Conservation (phyloP, 2,113 vertebrate genomes). For the Thymallus thymallus region DNA sequence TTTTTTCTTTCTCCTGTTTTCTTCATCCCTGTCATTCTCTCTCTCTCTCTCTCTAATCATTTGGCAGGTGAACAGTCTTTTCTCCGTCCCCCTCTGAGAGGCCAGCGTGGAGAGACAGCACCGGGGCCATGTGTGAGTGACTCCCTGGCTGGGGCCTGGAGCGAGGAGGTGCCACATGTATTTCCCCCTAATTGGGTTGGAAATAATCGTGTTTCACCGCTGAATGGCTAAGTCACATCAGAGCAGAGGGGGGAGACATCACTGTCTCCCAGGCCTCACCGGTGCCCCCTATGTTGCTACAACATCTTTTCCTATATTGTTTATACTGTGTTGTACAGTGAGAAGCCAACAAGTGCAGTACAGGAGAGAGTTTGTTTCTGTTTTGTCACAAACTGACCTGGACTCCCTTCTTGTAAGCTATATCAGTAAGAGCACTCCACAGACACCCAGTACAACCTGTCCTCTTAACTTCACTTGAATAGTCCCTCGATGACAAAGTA, state of each 20-base stretch:
- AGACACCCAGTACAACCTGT: neutral
- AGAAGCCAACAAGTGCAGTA: constrained; percentile 31
- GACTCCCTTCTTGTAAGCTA: neutral
- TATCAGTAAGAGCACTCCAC: neutral
- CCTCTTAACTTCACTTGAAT: constrained; percentile 12
- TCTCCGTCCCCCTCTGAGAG: neutral
- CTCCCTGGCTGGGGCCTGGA: constrained; percentile 15
- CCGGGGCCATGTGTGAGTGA: constrained; percentile 19
- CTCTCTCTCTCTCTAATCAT: neutral
- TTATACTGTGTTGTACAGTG: constrained; percentile 6
- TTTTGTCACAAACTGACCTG: neutral
- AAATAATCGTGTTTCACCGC: constrained; percentile 71
- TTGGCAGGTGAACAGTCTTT: neutral
- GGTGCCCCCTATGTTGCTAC: too few relatives aligned
- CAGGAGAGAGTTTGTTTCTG: neutral
- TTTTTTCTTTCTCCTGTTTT: neutral
- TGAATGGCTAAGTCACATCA: constrained; percentile 67
- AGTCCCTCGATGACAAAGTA: constrained; percentile 17
- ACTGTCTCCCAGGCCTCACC: constrained; percentile 31
- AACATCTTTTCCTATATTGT: constrained; percentile 38
- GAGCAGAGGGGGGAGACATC: constrained; percentile 44
- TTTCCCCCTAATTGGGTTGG: constrained; percentile 68
- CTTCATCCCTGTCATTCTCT: neutral
- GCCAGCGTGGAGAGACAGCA: constrained; percentile 2
- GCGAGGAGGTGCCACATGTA: constrained; percentile 50